Evolutionary conservation across 2,888 invertebrate genomes (phyloP), one percentile per base, ranked within the genome.

Genomic region (Keiferia lycopersicella): DNA sequence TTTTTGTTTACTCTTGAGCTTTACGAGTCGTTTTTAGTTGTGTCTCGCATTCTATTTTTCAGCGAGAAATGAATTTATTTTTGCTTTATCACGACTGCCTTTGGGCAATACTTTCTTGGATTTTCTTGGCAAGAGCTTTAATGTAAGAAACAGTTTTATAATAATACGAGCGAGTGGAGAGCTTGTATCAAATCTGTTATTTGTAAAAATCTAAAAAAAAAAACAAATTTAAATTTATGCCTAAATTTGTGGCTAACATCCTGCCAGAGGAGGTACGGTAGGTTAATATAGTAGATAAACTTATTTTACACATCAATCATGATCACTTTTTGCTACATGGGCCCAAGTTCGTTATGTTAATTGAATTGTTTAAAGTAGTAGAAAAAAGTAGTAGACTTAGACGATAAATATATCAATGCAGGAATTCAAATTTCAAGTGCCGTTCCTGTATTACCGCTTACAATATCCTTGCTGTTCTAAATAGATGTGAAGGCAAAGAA

Each of bases 21-120:
- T 45, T 45, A 45, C 8, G 45, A n/a, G 45, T 1, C 45, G 45
- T 45, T 45, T 45, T 45, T 41, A 45, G 45, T 45, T 45, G 41
- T 41, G 45, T 45, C 45, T 45, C 45, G 45, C 16, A 45, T 45
- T 45, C 45, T 45, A 45, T n/a, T 45, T 41, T 45, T 45, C 45
- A 45, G 6, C 45, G n/a, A 45, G 45, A n/a, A 45, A 45, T 45
- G n/a, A 45, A 45, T 45, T 45, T 45, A 45, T 45, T 45, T 45
- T 45, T 45, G n/a, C n/a, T 45, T 45, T 45, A n/a, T 45, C 4
- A 45, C 45, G 45, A 45, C 45, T n/a, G 45, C 45, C 45, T n/a
- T 45, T 45, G n/a, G 45, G 45, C 45, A n/a, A 7, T 16, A 45
- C n/a, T 45, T 1, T 45, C 45, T n/a, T 45, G n/a, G 45, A 45